Base-by-base conservation (phyloP, 2,888 invertebrate species). In the Macaria notata region DNA sequence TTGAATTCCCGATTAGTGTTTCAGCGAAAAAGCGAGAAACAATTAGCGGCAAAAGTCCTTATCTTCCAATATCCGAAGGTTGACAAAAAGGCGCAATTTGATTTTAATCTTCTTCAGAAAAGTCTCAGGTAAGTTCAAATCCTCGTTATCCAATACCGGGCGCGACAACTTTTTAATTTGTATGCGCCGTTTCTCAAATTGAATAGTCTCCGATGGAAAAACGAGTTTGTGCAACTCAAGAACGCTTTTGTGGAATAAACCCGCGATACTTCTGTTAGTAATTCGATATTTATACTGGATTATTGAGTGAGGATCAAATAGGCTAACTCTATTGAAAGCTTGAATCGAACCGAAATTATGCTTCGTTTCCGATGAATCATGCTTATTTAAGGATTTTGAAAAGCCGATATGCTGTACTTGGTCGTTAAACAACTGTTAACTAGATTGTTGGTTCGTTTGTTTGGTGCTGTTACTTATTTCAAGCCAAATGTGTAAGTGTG, bases 201-300 rank as follows among this genome's bases (percentile, higher is more conserved):
- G 57, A 49, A 61, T 55, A 55, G 57, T 55, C 61, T 58, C 46
- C 51, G 49, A 33, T 36, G 53, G 41, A 48, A 49, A 51, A 54
- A 48, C 57, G 54, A 54, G 48, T 51, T 59, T 59, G 51, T 54
- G 54, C 54, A 51, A 49, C 51, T 59, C 51, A 45, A 48, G 51
- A 54, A 31, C 52, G 52, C 58, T 58, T 58, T 54, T 51, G 48
- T 48, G 47, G 43, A 59, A 59, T 51, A 56, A 54, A 43, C 56
- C 54, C 43, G 51, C 54, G 56, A 59, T 52, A 59, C 59, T 62
- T 62, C 46, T 36, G 31, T 39, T 31, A 59, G 56, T 59, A 54
- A 62, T 56, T 56, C 59, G 53, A 62, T 62, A 62, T 59, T 59
- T 59, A 50, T 1, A 59, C 54, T 59, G 56, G 59, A 57, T 64